Evolutionary conservation across 1,140 invertebrate genomes (phyloP).

Genomic region (Cotesia vestalis): DNA sequence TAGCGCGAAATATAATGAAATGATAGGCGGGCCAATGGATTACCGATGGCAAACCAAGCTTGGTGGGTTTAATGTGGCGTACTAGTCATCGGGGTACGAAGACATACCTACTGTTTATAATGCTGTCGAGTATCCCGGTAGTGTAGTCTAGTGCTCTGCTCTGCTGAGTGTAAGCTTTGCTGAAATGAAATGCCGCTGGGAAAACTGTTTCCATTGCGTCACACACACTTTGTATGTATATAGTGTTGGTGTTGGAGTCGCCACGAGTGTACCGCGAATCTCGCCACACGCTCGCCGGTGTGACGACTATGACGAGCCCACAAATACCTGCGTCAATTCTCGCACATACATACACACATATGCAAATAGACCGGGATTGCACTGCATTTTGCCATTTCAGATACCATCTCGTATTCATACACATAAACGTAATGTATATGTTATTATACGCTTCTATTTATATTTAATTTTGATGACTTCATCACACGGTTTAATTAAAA

Average conservation of each 20-base stretch:
- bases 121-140: background rate
- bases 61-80: slow-evolving; percentile 47
- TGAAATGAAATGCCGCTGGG: slow-evolving; percentile 1
- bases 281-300: slow-evolving; percentile 33
- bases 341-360: no score
- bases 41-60: slow-evolving; percentile 47
- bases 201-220: slow-evolving; percentile 27
- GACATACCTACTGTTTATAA: background rate
- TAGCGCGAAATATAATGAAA: slow-evolving; percentile 46
- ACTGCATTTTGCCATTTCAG: no score
- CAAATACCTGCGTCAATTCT: slow-evolving; percentile 17
- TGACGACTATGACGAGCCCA: slow-evolving; percentile 25
- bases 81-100: background rate
- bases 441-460: no score
- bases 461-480: no score
- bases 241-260: slow-evolving; percentile 18
- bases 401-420: no score
- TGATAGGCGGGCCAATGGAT: slow-evolving; percentile 55
- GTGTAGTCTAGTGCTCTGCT: no score
- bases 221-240: background rate
- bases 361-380: no score
- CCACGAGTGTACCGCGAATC: slow-evolving; percentile 19
- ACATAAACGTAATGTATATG: no score
- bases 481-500: no score
- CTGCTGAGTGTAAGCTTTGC: background rate